Evolutionary conservation across 2,888 invertebrate species (phyloP), one percentile per base, ranked within the genome.

Genomic region (Rotaria magnacalcarata): DNA sequence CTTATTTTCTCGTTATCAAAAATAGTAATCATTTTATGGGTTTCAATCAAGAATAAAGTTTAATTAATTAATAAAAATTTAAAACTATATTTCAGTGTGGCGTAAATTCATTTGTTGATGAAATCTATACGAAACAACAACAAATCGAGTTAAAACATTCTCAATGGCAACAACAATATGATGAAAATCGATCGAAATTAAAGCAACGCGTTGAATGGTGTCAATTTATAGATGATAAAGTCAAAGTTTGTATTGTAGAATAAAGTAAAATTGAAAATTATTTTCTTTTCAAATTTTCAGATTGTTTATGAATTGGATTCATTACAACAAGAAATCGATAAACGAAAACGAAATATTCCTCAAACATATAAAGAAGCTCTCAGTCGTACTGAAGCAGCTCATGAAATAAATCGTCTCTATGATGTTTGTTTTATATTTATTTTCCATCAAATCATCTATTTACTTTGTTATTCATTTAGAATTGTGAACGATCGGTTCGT

Each of bases 141-240:
- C 24, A 80, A 47, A 47, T 47, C 7, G 43, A 80, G n/a, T n/a
- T 10, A 24, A 80, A 43, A 47, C 47, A 80, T 80, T 1, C 93
- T 24, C 94, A 95, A 88, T 95, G 94, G 92, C 94, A 94, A 89
- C 91, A 92, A 50, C 92, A 93, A 84, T 94, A 93, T 92, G 90
- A 91, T 75, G 92, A 93, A 87, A 92, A 93, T 89, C 93, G 93
- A 90, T 92, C 92, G 87, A 92, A 92, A 86, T 90, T 94, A 84
- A 93, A 94, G 89, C 93, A 94, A 87, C 93, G 93, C 89, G 91
- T 92, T 84, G 93, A 94, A 88, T 91, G 93, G 87, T 93, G 93
- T 89, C 93, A 93, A 89, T 94, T 94, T 89, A 93, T 86, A 74
- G 84, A 85, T 47, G 86, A 86, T 91, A 91, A 87, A 47, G 58